Evolutionary conservation across 37 sponge, comb jelly and placozoan species (phyloP).

Genomic region (Cliona cf. orientalis): DNA sequence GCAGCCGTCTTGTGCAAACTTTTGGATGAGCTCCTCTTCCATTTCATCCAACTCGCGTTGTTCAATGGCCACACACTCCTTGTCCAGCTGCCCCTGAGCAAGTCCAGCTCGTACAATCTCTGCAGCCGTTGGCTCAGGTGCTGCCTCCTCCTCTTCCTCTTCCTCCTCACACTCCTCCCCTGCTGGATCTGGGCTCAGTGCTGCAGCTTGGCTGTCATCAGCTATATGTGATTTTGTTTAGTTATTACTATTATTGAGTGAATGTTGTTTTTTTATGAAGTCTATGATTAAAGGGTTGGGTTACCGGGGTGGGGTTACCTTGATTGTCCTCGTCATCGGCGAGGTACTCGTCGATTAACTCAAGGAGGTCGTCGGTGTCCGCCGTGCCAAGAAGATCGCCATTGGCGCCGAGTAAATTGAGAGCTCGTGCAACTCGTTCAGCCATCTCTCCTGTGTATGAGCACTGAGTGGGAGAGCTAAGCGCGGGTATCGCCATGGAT

Average conservation of each 20-base stretch:
- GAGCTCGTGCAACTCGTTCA: background rate
- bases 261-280: background rate
- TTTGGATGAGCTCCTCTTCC: background rate
- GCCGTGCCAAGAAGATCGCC: background rate
- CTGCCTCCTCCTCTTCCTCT: background rate
- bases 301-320: constrained; percentile 2
- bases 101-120: background rate
- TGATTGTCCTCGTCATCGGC: background rate
- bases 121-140: background rate
- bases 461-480: background rate
- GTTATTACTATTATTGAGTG: background rate
- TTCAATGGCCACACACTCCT: background rate
- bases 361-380: background rate
- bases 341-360: background rate
- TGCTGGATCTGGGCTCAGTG: background rate
- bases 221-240: background rate
- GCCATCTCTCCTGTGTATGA: background rate
- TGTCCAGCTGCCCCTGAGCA: too few relatives aligned
- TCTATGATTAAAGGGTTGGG: constrained; percentile 1
- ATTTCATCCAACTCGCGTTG: background rate
- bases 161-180: background rate
- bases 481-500: too few relatives aligned
- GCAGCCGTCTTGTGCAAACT: too few relatives aligned
- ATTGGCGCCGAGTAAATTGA: background rate
- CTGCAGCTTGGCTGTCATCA: background rate